phyloP scores from a whole-genome alignment of 2,888 invertebrate species.

The Villa cingulata region DNA sequence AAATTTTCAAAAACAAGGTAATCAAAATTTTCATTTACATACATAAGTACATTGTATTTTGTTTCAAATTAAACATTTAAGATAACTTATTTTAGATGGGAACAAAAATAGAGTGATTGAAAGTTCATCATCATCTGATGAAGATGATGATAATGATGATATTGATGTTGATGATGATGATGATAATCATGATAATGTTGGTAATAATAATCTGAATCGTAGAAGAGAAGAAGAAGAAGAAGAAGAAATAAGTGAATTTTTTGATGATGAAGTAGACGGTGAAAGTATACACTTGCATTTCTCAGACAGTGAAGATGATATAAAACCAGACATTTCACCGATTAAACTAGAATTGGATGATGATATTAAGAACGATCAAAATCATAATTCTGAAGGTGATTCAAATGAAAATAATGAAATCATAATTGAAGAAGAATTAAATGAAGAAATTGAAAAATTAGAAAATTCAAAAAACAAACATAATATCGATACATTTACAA shows the following conservation, averaged over 20 bases:
- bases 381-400: not conserved
- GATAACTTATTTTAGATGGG: not conserved
- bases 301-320: too few relatives aligned
- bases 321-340: too few relatives aligned
- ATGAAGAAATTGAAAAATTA: conserved; percentile 15
- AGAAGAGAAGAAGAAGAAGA: conserved; percentile 2
- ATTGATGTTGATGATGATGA: not conserved
- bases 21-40: not conserved
- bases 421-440: conserved; percentile 13
- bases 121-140: conserved; percentile 15
- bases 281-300: too few relatives aligned
- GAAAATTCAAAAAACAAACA: conserved; percentile 7
- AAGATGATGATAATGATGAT: not conserved
- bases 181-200: not conserved
- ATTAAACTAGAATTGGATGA: too few relatives aligned
- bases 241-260: not conserved
- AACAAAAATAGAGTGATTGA: conserved; percentile 13
- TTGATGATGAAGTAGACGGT: not conserved
- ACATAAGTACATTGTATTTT: not conserved
- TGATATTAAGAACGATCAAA: not conserved
- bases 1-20: conserved; percentile 31
- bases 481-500: conserved; percentile 46
- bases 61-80: not conserved
- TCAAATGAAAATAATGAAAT: conserved; percentile 14
- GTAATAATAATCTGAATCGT: conserved; percentile 11